Evolutionary conservation across 2,888 invertebrate species (phyloP).

Genomic region (Ochropacha duplaris): DNA sequence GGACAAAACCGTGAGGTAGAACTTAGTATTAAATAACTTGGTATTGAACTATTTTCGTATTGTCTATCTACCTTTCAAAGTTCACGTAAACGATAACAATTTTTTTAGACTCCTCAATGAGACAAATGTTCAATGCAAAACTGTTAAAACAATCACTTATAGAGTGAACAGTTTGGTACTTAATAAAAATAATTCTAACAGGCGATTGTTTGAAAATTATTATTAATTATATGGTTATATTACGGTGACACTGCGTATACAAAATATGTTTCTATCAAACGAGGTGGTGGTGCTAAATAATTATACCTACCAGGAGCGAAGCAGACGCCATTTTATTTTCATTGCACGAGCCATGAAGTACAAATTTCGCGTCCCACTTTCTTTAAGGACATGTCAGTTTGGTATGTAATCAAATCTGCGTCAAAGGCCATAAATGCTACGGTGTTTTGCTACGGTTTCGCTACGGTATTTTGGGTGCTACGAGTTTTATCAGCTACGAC

Average conservation of each 20-base stretch:
- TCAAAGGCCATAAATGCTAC: neutral
- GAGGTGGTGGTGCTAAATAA: constrained; percentile 34
- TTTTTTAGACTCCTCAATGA: no score
- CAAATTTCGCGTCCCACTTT: constrained; percentile 6
- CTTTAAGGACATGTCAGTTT: constrained; percentile 3
- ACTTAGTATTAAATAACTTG: no score
- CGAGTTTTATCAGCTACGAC: neutral
- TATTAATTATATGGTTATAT: neutral
- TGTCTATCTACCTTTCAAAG: no score
- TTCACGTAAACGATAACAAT: no score
- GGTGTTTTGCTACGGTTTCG: neutral
- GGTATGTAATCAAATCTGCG: constrained; percentile 3
- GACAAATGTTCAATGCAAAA: no score
- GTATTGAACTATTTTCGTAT: no score
- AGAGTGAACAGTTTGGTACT: no score
- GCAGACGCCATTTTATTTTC: constrained; percentile 19
- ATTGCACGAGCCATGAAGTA: constrained; percentile 14
- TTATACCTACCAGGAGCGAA: constrained; percentile 31
- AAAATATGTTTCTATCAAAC: constrained; percentile 38
- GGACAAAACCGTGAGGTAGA: no score
- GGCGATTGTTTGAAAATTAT: no score
- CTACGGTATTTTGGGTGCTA: neutral
- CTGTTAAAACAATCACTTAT: no score
- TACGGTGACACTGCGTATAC: constrained; percentile 15
- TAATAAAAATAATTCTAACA: no score